A percentile compares a stretch with the other conserved stretches of the same genome.
These are phyloP conservation scores for Spisula subtruncata DNA, from an alignment of 2,888 invertebrate genomes.

Conservation along the genomic window DNA sequence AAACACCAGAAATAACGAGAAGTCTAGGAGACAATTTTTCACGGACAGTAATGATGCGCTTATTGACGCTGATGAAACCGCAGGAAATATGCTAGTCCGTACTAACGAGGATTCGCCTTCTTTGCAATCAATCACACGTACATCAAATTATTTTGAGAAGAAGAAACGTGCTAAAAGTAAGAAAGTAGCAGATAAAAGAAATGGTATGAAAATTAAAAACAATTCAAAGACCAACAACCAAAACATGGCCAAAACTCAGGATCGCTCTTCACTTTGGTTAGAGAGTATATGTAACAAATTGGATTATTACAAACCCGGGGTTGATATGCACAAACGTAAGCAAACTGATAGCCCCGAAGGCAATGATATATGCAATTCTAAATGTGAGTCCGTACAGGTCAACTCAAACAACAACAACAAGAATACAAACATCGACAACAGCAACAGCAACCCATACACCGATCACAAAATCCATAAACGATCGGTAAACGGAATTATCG, in stretches of 20 bases:
- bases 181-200: not conserved
- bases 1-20: slow-evolving; percentile 29
- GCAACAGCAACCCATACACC: not conserved
- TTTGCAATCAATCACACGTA: not conserved
- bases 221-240: not conserved
- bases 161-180: not conserved
- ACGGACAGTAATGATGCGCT: slow-evolving; percentile 19
- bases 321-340: not conserved
- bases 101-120: not conserved
- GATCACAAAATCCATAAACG: not conserved
- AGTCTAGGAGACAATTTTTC: slow-evolving; percentile 16
- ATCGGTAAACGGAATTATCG: not conserved
- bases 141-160: not conserved
- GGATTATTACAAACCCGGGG: not conserved
- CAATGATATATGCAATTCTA: not conserved
- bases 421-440: too few species aligned
- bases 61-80: slow-evolving; percentile 7
- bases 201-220: not conserved
- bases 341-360: too few species aligned
- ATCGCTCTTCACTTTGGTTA: not conserved
- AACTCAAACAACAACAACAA: not conserved
- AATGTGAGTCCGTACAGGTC: not conserved
- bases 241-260: not conserved
- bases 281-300: slow-evolving; percentile 9
- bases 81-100: not conserved